Base-by-base conservation (phyloP, 2,113 vertebrate genomes). In the Lycocorax pyrrhopterus region DNA sequence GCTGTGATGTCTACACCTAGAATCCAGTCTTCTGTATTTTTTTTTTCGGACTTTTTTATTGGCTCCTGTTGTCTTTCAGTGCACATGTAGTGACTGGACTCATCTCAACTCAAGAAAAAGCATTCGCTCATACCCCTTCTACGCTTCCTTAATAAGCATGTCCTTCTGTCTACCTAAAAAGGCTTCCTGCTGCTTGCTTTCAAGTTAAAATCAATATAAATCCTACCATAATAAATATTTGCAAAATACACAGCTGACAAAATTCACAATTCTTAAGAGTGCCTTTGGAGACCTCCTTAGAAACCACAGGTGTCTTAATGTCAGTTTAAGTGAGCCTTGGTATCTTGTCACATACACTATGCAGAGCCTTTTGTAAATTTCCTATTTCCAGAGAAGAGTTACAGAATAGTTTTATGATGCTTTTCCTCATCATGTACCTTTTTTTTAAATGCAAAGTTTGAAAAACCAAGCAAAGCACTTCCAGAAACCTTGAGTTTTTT, bases 201-300 rank as follows among this genome's bases (percentile, higher is more conserved):
- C 68, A 74, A 67, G 47, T 19, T 86, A 58, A 82, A 92, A 62
- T 30, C 6, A 39, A 8, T 63, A 55, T 71, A 77, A 92, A 93
- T 69, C 16, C 41, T 90, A 60, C 43, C 18, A 51, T 12, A 51
- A 78, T 56, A 80, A 69, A 80, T 79, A 76, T 80, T 94, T 86
- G 53, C 46, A 77, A 84, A 96, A 88, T 5, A 58, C 7, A 13
- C 10, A 67, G 53, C 23, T 58, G 72, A 88, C 3, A 93, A 82
- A 93, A 26, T 8, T 91, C n/a, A 37, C 7, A 67, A 39, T 92
- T 90, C 41, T 29, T 33, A 37, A 30, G 46, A 69, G 33, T 51
- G 41, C 27, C 33, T 90, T 90, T 80, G 47, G 71, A 91, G 51
- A 73, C 29, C 74, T 82, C 63, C 68, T 73, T 55, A 62, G 46